A percentile compares a stretch with the other conserved stretches of the same genome.
Conservation (phyloP, 2,113 vertebrate genomes). For the Macaca nemestrina region DNA sequence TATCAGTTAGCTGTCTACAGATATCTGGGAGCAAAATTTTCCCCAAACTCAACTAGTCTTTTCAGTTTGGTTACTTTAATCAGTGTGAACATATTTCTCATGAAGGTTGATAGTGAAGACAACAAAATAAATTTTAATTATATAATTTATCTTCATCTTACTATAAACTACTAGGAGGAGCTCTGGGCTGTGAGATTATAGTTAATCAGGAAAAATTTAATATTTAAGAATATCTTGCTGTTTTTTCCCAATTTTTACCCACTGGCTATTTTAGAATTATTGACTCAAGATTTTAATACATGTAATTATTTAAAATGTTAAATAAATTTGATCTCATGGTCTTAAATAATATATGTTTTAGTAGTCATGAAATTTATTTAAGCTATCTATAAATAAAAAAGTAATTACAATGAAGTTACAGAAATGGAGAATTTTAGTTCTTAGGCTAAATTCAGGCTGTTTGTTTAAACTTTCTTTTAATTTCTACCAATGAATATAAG, state of each 20-base stretch:
- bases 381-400: slow-evolving; percentile 67
- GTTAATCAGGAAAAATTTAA: not conserved
- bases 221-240: not conserved
- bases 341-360: not conserved
- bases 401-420: slow-evolving; percentile 37
- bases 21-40: not conserved
- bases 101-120: not conserved
- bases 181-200: not conserved
- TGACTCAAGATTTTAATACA: not conserved
- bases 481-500: not conserved
- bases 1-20: not conserved
- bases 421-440: slow-evolving; percentile 52
- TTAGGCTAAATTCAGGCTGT: slow-evolving; percentile 38
- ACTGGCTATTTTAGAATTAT: not conserved
- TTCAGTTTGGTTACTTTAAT: not conserved
- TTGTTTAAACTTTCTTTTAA: not conserved
- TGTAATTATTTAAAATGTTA: not conserved
- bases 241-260: not conserved
- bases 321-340: not conserved
- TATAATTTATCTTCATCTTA: not conserved
- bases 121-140: not conserved
- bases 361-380: slow-evolving; percentile 41
- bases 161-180: not conserved
- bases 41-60: not conserved
- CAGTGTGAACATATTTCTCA: not conserved